phyloP scores from a whole-genome alignment of 2,113 vertebrate species.

The Laterallus jamaicensis region DNA sequence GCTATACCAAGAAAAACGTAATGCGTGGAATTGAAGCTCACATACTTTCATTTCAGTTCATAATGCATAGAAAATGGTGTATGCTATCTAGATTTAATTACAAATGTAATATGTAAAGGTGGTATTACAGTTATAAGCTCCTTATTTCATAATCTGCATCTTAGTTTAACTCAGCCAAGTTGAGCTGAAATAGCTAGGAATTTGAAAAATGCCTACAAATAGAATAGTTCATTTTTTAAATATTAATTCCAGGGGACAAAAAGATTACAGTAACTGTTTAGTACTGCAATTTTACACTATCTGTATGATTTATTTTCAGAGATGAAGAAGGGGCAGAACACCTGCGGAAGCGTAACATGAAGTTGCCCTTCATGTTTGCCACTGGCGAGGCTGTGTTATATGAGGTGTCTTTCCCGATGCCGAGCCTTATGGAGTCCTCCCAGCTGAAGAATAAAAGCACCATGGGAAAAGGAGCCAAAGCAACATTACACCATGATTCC shows the following conservation, averaged over 20 bases:
- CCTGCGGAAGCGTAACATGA: conserved; percentile 78
- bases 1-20: neutral
- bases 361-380: conserved; percentile 83
- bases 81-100: conserved; percentile 47
- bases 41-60: neutral
- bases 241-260: neutral
- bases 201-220: conserved; percentile 42
- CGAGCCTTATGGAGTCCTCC: conserved; percentile 56
- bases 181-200: conserved; percentile 28
- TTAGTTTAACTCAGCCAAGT: conserved; percentile 26
- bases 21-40: neutral
- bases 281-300: neutral
- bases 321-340: conserved; percentile 85
- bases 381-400: conserved; percentile 86
- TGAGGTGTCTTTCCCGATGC: conserved; percentile 67
- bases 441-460: conserved; percentile 51
- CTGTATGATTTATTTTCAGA: conserved; percentile 66
- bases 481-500: conserved; percentile 27
- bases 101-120: conserved; percentile 35
- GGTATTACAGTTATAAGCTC: conserved; percentile 40
- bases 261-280: neutral
- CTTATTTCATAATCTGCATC: conserved; percentile 52
- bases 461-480: conserved; percentile 49
- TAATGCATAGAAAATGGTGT: conserved; percentile 1
- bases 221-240: neutral